Conservation (phyloP, 2,113 vertebrate genomes). For the Erythrolamprus reginae region DNA sequence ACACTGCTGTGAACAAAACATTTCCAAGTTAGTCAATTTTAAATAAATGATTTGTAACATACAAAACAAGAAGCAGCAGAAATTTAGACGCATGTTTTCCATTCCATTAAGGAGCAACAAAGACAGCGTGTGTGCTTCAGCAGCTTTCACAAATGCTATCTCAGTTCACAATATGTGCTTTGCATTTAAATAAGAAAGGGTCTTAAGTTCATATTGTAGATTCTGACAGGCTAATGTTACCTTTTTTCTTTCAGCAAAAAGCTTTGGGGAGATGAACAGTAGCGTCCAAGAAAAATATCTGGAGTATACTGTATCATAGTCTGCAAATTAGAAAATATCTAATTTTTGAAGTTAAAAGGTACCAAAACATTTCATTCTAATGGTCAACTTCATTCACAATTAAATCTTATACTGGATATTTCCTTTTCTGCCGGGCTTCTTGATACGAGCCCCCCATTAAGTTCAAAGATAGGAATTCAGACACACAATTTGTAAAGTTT, state of each 20-base stretch:
- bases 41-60: not conserved
- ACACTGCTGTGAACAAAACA: fast-evolving
- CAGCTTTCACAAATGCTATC: not conserved
- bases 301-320: not conserved
- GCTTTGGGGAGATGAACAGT: conserved; percentile 24
- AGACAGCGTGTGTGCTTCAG: not conserved
- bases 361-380: not conserved
- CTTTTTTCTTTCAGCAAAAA: conserved; percentile 23
- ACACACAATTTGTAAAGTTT: no score
- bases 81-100: not conserved
- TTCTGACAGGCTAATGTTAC: not conserved
- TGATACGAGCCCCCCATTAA: no score
- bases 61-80: not conserved
- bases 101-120: conserved; percentile 25
- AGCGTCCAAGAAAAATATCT: not conserved
- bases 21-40: not conserved
- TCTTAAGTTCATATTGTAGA: not conserved
- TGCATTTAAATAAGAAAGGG: fast-evolving
- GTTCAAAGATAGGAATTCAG: no score
- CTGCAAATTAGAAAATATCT: not conserved
- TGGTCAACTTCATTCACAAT: not conserved
- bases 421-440: no score
- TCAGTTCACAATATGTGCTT: fast-evolving
- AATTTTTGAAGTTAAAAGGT: fast-evolving
- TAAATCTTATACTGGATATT: not conserved